Evolutionary conservation across 2,797 vertebrate species (phyloP), one percentile per base, ranked within the genome.

Genomic region (Xerus rutilus): DNA sequence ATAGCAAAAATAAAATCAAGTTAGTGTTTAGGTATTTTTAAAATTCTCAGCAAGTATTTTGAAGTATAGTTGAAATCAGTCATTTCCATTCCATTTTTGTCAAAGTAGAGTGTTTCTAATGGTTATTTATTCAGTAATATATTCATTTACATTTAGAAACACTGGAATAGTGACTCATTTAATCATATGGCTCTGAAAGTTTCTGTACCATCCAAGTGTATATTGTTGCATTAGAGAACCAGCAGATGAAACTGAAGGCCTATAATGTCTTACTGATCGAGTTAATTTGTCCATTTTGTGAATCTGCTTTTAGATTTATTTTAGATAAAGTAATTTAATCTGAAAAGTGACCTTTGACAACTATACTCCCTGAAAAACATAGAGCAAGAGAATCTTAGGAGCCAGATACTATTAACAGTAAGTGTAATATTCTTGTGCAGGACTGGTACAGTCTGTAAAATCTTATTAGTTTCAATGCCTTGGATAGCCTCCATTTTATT

Each of bases 231-330:
- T 97, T 96, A 97, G 52, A 95, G 82, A 97, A 86, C 83, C 95
- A 67, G 83, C 74, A 97, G 94, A 97, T 97, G 91, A 96, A 98
- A 98, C 47, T 79, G 69, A 94, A 94, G 82, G 93, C 85, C 94
- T 96, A 65, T 92, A 96, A 97, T 98, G 74, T 97, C 88, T 65
- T 95, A 54, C 54, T 96, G 87, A 98, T 97, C 96, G 52, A 90
- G 98, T 98, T 98, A 98, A 97, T 96, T 96, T 89, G 7, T 97
- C 57, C 92, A 76, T 94, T 97, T 96, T 92, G 82, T 97, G 90
- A 97, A 95, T 79, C 64, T 96, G 43, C 70, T 96, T 92, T 92
- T 96, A 98, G 96, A 97, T 94, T 98, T 97, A 72, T 89, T 98
- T 97, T 96, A 91, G 90, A 84, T 97, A 94, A 97, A 97, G 95